Base-by-base conservation (phyloP, 2,888 invertebrate species). In the Pegoplata infirma region DNA sequence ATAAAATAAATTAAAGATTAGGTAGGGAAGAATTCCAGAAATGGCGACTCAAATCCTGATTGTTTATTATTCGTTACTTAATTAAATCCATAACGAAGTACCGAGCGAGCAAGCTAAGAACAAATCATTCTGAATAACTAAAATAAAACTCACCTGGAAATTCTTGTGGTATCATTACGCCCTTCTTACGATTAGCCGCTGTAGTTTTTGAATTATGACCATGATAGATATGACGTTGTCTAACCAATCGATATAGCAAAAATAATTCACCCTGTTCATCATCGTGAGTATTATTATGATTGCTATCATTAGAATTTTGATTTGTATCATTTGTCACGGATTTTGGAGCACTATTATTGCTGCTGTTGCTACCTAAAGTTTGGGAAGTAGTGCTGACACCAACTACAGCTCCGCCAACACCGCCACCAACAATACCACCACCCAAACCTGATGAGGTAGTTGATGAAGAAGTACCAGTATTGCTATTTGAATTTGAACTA, bases 161-260 rank as follows among this genome's bases (percentile, higher is more conserved):
- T 82, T 90, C 90, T 80, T 90, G 90, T 21, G 90, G 90, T 84
- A 90, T 89, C 69, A 88, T 87, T 59, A 90, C 87, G 47, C 87
- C 87, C 81, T 90, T 90, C 59, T 90, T 90, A 64, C 88, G 85
- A 81, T 86, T 88, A 44, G 86, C 83, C 14, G 85, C 84, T 78
- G 87, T 85, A 32, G 87, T 85, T 80, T 90, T 90, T 23, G 88
- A 85, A 82, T 89, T 89, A 76, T 86, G 84, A 16, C 89, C 89
- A 82, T 90, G 90, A 82, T 87, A 90, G 63, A 90, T 87, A 76
- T 86, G 86, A 40, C 89, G 85, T 75, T 89, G 88, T 16, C 86
- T 85, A 76, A 90, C 84, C 79, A 87, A 84, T 82, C 89, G 86
- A 80, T 89, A 90, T 17, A 90, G 81, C 74, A 90, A 77, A 83